Conservation (phyloP, 2,113 vertebrate species). For the Chitala chitala region DNA sequence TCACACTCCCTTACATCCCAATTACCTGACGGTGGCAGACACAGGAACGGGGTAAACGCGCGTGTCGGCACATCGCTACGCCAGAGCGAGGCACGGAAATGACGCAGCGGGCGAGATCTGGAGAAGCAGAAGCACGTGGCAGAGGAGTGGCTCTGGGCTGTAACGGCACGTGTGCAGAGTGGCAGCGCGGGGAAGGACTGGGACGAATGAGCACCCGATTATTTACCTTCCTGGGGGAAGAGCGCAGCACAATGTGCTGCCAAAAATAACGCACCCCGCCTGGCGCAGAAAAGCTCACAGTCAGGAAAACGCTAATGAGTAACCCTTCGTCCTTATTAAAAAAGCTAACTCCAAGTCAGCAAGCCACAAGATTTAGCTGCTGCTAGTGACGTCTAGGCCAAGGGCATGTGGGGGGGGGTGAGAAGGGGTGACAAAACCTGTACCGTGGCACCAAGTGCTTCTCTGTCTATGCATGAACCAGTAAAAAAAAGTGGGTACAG, state of each 20-base stretch:
- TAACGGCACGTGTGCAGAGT: background rate
- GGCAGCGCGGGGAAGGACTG: background rate
- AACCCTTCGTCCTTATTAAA: no score
- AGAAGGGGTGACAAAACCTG: no score
- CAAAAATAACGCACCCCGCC: background rate
- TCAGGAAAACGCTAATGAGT: no score
- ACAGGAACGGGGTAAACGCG: conserved; percentile 1
- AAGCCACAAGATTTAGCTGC: no score
- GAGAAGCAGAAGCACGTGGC: no score
- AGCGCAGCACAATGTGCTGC: background rate
- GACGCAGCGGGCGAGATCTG: background rate
- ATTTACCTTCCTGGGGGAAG: background rate
- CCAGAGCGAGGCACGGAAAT: conserved; percentile 9
- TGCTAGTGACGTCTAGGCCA: no score
- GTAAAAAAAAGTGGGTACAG: no score
- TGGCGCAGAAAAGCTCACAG: background rate
- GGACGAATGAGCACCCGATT: background rate
- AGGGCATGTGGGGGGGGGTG: no score
- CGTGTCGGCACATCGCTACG: background rate
- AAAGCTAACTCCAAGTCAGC: no score
- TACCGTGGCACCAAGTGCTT: no score
- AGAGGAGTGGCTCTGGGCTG: background rate
- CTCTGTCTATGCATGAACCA: no score
- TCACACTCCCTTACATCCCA: conserved; percentile 34
- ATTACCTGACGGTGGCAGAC: conserved; percentile 24